Conservation (phyloP, 1,140 invertebrate species). For the Caenorhabditis elegans region DNA sequence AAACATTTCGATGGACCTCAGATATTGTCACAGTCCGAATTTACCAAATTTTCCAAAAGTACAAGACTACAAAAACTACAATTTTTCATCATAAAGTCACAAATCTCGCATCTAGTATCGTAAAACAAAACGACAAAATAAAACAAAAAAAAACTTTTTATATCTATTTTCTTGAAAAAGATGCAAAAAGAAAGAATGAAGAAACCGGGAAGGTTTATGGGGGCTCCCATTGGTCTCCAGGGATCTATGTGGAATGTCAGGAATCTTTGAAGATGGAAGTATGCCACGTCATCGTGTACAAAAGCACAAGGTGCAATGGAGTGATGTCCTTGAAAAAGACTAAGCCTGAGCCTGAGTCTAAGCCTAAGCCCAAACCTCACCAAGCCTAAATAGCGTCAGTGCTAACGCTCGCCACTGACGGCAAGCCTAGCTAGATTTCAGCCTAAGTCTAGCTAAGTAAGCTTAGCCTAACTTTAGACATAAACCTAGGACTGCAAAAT, state of each 20-base stretch:
- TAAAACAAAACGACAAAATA: background rate
- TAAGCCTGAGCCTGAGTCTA: background rate
- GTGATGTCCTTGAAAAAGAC: background rate
- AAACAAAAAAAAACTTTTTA: background rate
- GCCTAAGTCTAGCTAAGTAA: too few relatives aligned
- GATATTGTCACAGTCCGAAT: too few relatives aligned
- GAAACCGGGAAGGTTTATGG: background rate
- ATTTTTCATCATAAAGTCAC: too few relatives aligned
- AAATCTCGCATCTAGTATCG: too few relatives aligned
- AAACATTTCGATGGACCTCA: too few relatives aligned
- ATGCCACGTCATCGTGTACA: background rate
- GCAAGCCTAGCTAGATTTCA: too few relatives aligned
- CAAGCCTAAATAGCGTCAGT: too few relatives aligned
- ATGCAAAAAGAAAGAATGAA: background rate
- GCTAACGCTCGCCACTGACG: too few relatives aligned
- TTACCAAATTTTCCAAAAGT: too few relatives aligned
- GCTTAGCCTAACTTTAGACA: too few relatives aligned
- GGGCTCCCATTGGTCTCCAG: background rate
- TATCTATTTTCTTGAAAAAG: background rate
- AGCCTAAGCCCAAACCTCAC: background rate
- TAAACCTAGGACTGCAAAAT: too few relatives aligned
- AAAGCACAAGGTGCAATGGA: background rate
- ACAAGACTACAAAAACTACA: too few relatives aligned
- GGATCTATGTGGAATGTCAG: slow-evolving; percentile 18
- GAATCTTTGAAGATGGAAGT: background rate